Evolutionary conservation across 2,888 invertebrate species (phyloP).

Genomic region (Polyommatus icarus): DNA sequence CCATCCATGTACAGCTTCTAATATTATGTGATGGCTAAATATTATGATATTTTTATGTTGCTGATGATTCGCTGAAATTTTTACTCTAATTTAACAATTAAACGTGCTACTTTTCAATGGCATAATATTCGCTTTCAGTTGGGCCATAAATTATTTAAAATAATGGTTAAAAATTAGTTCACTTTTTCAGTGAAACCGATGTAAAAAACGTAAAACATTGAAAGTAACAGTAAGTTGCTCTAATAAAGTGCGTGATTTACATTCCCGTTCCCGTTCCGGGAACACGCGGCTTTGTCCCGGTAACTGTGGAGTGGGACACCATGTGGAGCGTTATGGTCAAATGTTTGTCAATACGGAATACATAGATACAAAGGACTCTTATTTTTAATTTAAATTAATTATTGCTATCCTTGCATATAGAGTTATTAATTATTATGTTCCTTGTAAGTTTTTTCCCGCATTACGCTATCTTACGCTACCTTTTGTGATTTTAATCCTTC

Average conservation of each 20-base stretch:
- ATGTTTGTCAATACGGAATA: background rate
- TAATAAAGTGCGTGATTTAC: background rate
- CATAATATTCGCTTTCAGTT: background rate
- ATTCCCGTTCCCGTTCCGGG: background rate
- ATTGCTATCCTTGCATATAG: no score
- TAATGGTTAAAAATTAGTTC: background rate
- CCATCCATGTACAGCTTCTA: no score
- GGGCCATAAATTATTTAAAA: background rate
- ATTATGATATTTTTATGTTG: no score
- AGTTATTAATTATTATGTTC: no score
- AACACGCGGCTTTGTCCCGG: background rate
- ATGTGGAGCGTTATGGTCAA: background rate
- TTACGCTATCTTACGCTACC: no score
- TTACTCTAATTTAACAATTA: background rate
- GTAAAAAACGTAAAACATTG: background rate
- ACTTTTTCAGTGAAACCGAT: conserved; percentile 4
- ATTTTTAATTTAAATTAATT: background rate
- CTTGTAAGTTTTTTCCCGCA: no score
- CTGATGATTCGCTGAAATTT: background rate
- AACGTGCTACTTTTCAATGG: background rate
- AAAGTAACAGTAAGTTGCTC: conserved; percentile 16
- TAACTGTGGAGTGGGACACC: conserved; percentile 5
- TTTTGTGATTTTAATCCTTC: no score
- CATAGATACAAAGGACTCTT: background rate
- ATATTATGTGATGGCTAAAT: no score